Evolutionary conservation across 2,888 invertebrate genomes (phyloP).

Genomic region (Elysia crispata): DNA sequence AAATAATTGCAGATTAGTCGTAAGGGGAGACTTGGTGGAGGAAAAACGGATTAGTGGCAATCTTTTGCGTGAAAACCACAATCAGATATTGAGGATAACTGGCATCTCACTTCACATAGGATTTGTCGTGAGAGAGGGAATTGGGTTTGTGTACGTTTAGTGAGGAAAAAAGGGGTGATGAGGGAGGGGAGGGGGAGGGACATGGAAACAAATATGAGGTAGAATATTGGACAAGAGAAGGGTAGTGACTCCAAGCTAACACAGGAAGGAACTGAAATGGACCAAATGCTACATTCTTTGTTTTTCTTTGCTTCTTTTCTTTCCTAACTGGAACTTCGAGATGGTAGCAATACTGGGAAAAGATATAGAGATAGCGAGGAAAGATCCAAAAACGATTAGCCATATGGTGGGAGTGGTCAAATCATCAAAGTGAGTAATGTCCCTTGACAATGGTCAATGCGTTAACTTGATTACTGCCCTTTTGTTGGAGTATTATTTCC

Average conservation of each 20-base stretch:
- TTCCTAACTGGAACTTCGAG: too few species aligned
- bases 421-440: constrained; percentile 38
- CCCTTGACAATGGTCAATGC: constrained; percentile 38
- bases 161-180: too few species aligned
- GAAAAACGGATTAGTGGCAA: neutral
- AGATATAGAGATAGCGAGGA: neutral
- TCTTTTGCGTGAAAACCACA: neutral
- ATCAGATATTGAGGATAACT: constrained; percentile 29
- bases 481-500: constrained; percentile 19
- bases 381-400: constrained; percentile 35
- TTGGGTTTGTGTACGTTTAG: neutral
- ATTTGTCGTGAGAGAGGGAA: neutral
- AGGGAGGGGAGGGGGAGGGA: neutral
- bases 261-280: too few species aligned
- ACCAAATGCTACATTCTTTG: too few species aligned
- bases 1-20: neutral
- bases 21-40: constrained; percentile 22
- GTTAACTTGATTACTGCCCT: constrained; percentile 44
- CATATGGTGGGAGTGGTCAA: constrained; percentile 45
- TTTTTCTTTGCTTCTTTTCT: too few species aligned
- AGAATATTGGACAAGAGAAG: too few species aligned
- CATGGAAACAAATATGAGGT: too few species aligned
- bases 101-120: neutral
- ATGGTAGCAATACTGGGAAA: too few species aligned
- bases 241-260: too few species aligned